Evolutionary conservation across 2,113 vertebrate species (phyloP).

Genomic region (Himantopus leucocephalus): DNA sequence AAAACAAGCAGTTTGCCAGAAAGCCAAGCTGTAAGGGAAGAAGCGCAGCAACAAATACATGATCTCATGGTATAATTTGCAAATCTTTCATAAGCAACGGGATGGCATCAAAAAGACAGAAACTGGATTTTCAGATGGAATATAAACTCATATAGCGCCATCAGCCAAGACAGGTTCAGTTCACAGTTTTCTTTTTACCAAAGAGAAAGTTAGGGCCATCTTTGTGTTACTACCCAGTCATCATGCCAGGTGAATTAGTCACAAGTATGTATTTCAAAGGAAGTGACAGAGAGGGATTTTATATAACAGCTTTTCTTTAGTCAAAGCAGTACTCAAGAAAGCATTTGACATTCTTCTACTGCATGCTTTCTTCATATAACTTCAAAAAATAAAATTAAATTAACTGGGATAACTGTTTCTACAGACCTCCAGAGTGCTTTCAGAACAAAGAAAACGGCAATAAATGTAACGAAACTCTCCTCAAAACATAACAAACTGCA

Average conservation of each 20-base stretch:
- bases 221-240: background rate
- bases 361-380: background rate
- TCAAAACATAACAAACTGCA: background rate
- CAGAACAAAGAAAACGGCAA: background rate
- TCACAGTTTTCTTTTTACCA: background rate
- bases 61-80: background rate
- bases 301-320: background rate
- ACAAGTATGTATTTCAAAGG: background rate
- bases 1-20: slow-evolving; percentile 51
- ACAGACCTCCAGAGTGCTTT: background rate
- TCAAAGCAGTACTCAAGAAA: background rate
- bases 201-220: background rate
- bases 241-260: background rate
- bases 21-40: background rate
- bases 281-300: background rate
- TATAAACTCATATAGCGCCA: background rate
- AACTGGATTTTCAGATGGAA: background rate
- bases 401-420: background rate
- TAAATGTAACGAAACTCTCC: background rate
- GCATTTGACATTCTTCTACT: background rate
- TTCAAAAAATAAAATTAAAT: background rate
- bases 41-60: background rate
- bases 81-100: background rate
- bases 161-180: background rate
- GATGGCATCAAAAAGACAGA: background rate